These are phyloP conservation scores for Alectoris magna DNA, from an alignment of 2,797 vertebrate species.

Conservation along the genomic window DNA sequence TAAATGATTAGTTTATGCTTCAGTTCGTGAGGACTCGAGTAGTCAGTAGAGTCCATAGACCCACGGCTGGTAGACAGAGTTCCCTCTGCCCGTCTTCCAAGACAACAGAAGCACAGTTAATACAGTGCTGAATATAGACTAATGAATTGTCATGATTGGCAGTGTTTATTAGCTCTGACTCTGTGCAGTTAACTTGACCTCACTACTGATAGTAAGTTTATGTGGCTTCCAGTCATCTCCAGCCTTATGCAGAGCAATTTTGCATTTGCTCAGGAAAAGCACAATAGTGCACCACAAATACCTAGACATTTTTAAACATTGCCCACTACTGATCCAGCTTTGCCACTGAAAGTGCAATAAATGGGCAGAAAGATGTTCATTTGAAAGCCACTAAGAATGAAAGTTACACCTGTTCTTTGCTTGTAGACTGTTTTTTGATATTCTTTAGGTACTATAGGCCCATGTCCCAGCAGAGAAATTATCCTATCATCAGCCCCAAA, in stretches of 20 bases:
- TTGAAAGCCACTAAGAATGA: neutral
- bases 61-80: neutral
- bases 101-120: neutral
- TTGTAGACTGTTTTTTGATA: constrained; percentile 22
- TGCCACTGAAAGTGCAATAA: constrained; percentile 1
- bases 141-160: neutral
- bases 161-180: constrained; percentile 20
- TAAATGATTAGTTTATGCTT: neutral
- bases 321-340: neutral
- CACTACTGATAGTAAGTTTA: neutral
- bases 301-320: neutral
- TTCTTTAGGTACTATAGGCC: neutral
- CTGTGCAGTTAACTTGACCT: neutral
- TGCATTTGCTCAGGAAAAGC: neutral
- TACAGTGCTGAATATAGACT: neutral
- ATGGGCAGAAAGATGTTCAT: neutral
- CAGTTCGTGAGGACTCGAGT: neutral
- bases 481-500: neutral
- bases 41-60: neutral
- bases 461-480: neutral
- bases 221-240: neutral
- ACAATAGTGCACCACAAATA: neutral
- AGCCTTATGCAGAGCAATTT: neutral
- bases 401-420: constrained; percentile 20
- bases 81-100: neutral